A percentile compares a stretch with the other conserved stretches of the same genome.
Evolutionary conservation across 1,140 invertebrate species (phyloP).

Genomic region (Heliconius nattereri): DNA sequence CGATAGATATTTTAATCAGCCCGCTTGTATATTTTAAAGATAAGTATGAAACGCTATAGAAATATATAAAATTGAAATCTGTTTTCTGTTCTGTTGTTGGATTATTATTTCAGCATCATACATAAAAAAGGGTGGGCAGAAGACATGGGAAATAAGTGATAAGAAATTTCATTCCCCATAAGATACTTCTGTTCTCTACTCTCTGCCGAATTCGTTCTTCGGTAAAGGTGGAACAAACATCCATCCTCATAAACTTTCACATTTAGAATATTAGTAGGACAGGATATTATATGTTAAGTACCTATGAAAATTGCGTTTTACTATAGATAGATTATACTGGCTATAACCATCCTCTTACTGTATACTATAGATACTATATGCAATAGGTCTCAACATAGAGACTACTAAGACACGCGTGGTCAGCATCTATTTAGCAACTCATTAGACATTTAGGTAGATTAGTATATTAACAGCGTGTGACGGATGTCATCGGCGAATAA

Average conservation of each 20-base stretch:
- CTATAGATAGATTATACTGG: too few species aligned
- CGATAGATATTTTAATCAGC: neutral
- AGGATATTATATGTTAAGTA: too few species aligned
- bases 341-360: too few species aligned
- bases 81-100: neutral
- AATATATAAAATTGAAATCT: neutral
- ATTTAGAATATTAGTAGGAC: too few species aligned
- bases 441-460: slow-evolving; percentile 4
- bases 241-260: too few species aligned
- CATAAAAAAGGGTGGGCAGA: too few species aligned
- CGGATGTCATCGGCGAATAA: neutral
- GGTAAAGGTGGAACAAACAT: too few species aligned
- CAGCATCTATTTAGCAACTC: neutral
- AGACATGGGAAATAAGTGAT: too few species aligned
- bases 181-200: neutral
- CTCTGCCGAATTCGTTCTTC: neutral
- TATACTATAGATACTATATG: too few species aligned
- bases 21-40: neutral
- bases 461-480: neutral
- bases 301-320: too few species aligned
- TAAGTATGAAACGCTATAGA: neutral
- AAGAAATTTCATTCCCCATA: too few species aligned
- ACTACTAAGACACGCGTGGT: neutral
- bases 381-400: neutral
- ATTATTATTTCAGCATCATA: too few species aligned